phyloP scores from a whole-genome alignment of 2,113 vertebrate genomes.

The Passer domesticus region DNA sequence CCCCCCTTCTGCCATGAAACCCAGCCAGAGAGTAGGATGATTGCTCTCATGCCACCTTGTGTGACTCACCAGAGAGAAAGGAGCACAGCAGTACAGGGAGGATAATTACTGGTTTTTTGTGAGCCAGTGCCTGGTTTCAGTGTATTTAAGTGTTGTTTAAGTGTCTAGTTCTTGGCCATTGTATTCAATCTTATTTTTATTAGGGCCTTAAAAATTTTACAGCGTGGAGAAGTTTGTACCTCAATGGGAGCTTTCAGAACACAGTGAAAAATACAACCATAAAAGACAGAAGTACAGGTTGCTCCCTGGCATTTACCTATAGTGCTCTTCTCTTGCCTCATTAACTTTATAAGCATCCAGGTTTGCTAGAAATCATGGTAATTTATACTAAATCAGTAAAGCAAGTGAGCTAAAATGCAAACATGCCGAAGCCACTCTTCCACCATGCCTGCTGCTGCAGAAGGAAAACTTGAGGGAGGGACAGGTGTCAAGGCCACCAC shows the following conservation, averaged over 20 bases:
- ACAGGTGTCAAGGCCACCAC: background rate
- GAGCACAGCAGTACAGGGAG: background rate
- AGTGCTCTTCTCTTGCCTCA: background rate
- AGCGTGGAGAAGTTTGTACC: background rate
- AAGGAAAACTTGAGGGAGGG: background rate
- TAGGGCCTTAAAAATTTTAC: conserved; percentile 15
- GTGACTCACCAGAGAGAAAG: conserved; percentile 27
- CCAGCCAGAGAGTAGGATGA: background rate
- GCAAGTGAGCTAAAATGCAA: background rate
- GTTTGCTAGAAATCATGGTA: background rate
- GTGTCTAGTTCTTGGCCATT: background rate
- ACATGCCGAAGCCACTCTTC: background rate
- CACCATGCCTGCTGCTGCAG: accelerated
- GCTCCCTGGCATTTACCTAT: background rate
- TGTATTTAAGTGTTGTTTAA: conserved; percentile 10
- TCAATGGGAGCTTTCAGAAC: background rate
- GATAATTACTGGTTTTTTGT: conserved; percentile 23
- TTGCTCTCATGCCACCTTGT: conserved; percentile 23
- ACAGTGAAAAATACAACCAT: background rate
- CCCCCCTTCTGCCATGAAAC: background rate
- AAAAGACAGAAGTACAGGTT: background rate
- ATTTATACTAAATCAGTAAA: background rate
- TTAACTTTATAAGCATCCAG: background rate
- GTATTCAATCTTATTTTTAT: conserved; percentile 50
- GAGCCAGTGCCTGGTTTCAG: conserved; percentile 12